These are phyloP conservation scores for Halocynthia roretzi DNA, from an alignment of 23 tunicate genomes.

Conservation along the genomic window DNA sequence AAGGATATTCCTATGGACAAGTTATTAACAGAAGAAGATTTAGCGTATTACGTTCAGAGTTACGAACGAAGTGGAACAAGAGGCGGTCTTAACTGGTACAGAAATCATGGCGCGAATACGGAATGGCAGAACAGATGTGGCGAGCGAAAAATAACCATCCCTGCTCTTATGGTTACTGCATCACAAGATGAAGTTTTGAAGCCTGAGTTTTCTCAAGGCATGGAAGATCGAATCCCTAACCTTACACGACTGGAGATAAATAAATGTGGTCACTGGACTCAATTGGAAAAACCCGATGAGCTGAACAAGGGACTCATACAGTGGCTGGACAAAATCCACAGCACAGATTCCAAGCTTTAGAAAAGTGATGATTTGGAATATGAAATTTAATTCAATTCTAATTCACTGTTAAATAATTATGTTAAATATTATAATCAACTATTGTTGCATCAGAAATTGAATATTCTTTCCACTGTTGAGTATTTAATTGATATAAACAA, in stretches of 20 bases:
- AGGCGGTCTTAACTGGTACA: slow-evolving; percentile 79
- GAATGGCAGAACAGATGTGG: slow-evolving; percentile 35
- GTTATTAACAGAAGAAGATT: slow-evolving; percentile 35
- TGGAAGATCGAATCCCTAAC: slow-evolving; percentile 55
- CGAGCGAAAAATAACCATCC: slow-evolving; percentile 53
- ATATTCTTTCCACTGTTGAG: too few species aligned
- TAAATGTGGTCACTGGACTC: slow-evolving; percentile 76
- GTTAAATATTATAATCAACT: too few species aligned
- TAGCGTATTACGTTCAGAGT: slow-evolving; percentile 45
- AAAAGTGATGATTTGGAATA: too few species aligned
- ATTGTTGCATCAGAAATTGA: too few species aligned
- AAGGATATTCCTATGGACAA: slow-evolving; percentile 10
- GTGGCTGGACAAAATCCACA: slow-evolving; percentile 54
- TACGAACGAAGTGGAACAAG: slow-evolving; percentile 52
- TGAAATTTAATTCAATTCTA: too few species aligned
- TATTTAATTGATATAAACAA: too few species aligned
- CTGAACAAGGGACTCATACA: slow-evolving; percentile 50
- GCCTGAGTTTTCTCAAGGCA: slow-evolving; percentile 61
- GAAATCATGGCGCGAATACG: slow-evolving; percentile 51
- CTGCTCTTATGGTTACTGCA: slow-evolving; percentile 86
- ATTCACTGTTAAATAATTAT: too few species aligned
- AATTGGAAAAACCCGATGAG: slow-evolving; percentile 52
- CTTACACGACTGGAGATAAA: slow-evolving; percentile 43
- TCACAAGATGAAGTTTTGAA: slow-evolving; percentile 48
- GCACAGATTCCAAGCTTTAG: slow-evolving; percentile 10